phyloP scores from a whole-genome alignment of 2,113 vertebrate genomes.

The Synchiropus splendidus region DNA sequence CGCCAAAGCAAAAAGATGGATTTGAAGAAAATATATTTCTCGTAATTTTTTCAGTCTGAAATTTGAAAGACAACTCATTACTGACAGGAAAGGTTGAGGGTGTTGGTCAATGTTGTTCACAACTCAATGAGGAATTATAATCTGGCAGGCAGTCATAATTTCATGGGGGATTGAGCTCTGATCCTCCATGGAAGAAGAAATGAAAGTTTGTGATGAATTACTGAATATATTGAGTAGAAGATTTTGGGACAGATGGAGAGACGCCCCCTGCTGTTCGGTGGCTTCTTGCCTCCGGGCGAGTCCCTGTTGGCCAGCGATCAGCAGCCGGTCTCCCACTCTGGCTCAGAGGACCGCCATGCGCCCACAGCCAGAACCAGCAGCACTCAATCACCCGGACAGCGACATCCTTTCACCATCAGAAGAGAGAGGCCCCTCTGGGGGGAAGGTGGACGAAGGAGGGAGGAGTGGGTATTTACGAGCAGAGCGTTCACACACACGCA shows the following conservation, averaged over 20 bases:
- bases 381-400: conserved; percentile 71
- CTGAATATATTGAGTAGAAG: too few species aligned
- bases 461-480: conserved; percentile 64
- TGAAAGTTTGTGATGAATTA: too few species aligned
- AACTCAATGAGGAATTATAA: too few species aligned
- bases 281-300: conserved; percentile 39
- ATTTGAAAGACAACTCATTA: too few species aligned
- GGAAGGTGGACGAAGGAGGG: conserved; percentile 8
- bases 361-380: conserved; percentile 55
- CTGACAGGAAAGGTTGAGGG: too few species aligned
- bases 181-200: too few species aligned
- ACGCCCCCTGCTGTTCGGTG: conserved; percentile 30
- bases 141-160: too few species aligned
- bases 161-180: too few species aligned
- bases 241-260: conserved; percentile 17
- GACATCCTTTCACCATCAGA: conserved; percentile 68
- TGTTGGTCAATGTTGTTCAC: too few species aligned
- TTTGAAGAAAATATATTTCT: too few species aligned
- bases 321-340: conserved; percentile 48
- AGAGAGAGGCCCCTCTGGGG: conserved; percentile 63
- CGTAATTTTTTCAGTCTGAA: too few species aligned
- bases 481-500: conserved; percentile 43
- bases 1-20: too few species aligned
- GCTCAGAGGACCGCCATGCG: conserved; percentile 44
- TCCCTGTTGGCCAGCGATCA: conserved; percentile 37